A percentile compares a stretch with the other conserved stretches of the same genome.
phyloP scores from a whole-genome alignment of 2,888 invertebrate genomes.

The Enchytraeus crypticus region DNA sequence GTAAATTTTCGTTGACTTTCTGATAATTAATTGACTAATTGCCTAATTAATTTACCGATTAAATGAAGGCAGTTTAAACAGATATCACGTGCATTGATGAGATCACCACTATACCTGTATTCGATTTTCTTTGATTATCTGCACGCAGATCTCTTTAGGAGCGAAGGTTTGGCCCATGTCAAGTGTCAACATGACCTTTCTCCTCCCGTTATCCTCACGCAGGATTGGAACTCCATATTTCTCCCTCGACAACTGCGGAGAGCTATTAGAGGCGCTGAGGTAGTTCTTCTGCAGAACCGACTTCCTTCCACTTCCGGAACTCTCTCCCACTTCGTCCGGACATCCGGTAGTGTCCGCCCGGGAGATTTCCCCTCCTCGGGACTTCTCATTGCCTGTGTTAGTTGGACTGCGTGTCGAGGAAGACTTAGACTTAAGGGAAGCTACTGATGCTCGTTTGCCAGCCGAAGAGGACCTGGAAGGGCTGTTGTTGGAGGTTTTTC shows the following conservation, averaged over 20 bases:
- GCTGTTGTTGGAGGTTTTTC: conserved; percentile 15
- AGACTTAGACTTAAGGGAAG: conserved; percentile 20
- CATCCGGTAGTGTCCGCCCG: neutral
- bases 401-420: conserved; percentile 16
- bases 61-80: neutral
- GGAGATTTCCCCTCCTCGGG: neutral
- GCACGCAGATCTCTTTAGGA: conserved; percentile 27
- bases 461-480: conserved; percentile 21
- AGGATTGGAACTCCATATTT: conserved; percentile 6
- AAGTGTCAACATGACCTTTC: conserved; percentile 13
- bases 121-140: conserved; percentile 27
- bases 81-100: neutral
- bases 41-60: no score
- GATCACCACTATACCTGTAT: conserved; percentile 18
- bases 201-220: conserved; percentile 9
- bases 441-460: conserved; percentile 8
- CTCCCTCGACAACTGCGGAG: no score
- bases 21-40: neutral
- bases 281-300: no score
- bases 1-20: no score
- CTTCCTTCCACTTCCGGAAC: no score
- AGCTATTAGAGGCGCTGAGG: no score
- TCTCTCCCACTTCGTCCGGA: no score
- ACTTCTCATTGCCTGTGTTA: conserved; percentile 11
- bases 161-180: conserved; percentile 13